Conservation (phyloP, 2,797 vertebrate genomes). For the Champsocephalus gunnari region DNA sequence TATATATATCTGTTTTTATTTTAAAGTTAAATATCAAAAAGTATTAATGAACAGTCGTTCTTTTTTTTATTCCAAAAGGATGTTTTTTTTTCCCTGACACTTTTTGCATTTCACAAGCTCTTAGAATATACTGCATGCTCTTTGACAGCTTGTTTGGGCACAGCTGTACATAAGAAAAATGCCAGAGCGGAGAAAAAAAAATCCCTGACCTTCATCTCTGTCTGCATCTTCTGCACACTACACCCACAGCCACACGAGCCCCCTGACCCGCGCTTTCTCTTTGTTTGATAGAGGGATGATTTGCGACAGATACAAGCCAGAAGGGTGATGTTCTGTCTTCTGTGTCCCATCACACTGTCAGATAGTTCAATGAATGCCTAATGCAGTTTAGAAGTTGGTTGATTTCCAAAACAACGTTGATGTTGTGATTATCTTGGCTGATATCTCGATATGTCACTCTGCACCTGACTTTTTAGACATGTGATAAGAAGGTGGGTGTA, state of each 20-base stretch:
- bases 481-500: neutral
- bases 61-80: neutral
- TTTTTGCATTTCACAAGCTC: constrained; percentile 7
- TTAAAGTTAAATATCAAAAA: constrained; percentile 1
- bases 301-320: constrained; percentile 53
- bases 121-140: neutral
- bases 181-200: constrained; percentile 12
- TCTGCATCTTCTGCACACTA: constrained; percentile 12
- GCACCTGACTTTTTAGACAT: neutral
- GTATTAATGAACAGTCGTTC: neutral
- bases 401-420: constrained; percentile 16
- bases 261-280: constrained; percentile 54
- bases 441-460: constrained; percentile 17
- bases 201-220: constrained; percentile 53
- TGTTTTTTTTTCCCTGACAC: neutral
- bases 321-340: constrained; percentile 39
- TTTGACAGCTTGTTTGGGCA: constrained; percentile 32
- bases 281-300: constrained; percentile 55
- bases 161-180: constrained; percentile 52
- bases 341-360: constrained; percentile 54
- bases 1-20: neutral
- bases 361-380: constrained; percentile 25
- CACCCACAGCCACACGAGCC: constrained; percentile 52
- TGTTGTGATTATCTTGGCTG: constrained; percentile 46
- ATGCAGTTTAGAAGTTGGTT: constrained; percentile 30